Conservation (phyloP, 2,888 invertebrate species). For the Nephrotoma guestfalica region DNA sequence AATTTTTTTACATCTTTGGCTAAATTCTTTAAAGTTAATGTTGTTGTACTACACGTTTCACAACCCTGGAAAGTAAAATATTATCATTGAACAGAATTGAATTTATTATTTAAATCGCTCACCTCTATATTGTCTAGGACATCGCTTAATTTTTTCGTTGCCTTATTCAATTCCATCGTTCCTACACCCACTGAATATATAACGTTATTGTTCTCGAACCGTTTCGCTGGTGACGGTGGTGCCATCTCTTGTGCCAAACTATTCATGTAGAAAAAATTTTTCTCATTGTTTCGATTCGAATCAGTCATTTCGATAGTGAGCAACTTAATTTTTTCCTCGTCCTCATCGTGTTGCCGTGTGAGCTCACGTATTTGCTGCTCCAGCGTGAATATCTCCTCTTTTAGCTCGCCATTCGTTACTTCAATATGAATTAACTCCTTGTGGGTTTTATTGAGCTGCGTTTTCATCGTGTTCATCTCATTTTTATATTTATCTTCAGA, state of each 20-base stretch:
- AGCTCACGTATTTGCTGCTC: slow-evolving; percentile 42
- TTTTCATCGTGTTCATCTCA: slow-evolving; percentile 37
- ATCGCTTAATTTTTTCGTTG: slow-evolving; percentile 8
- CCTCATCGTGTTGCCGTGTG: slow-evolving; percentile 38
- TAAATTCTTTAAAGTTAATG: slow-evolving; percentile 7
- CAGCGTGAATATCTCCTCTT: slow-evolving; percentile 51
- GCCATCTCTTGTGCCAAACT: slow-evolving; percentile 28
- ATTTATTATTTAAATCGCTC: background rate
- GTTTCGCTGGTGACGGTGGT: slow-evolving; percentile 17
- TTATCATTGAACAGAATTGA: background rate
- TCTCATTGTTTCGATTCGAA: background rate
- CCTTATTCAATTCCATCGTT: slow-evolving; percentile 7
- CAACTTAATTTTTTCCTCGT: slow-evolving; percentile 40
- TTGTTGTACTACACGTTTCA: slow-evolving; percentile 7
- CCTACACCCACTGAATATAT: background rate
- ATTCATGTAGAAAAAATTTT: background rate
- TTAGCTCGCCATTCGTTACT: slow-evolving; percentile 50
- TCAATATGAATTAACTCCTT: slow-evolving; percentile 48
- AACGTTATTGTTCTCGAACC: slow-evolving; percentile 8
- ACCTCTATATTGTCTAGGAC: slow-evolving; percentile 10
- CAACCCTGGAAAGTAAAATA: slow-evolving; percentile 9
- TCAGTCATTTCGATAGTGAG: slow-evolving; percentile 38
- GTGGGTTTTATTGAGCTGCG: slow-evolving; percentile 37
- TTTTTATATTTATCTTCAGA: slow-evolving; percentile 33
- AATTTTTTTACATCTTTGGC: slow-evolving; percentile 8